Evolutionary conservation across 2,888 invertebrate genomes (phyloP), one percentile per base, ranked within the genome.

Genomic region (Lasioglossum morio): DNA sequence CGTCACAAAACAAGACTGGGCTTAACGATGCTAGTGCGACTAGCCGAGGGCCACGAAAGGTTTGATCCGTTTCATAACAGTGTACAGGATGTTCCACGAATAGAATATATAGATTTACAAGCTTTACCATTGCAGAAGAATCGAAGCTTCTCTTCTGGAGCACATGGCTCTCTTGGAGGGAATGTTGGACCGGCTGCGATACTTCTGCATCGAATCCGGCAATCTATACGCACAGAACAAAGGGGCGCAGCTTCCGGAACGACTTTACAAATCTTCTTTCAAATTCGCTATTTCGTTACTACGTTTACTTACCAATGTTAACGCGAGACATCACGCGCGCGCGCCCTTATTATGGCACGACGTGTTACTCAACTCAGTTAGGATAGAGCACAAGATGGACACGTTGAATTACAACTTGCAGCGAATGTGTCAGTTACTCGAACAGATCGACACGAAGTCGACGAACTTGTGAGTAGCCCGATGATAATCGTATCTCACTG

Each of bases 381-480:
- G 92, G 4, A 88, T 89, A 8, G 91, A 93, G 60, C 89, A 91
- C 19, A 92, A 90, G 69, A 87, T 91, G 4, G 90, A 89, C 34
- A 90, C 88, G 1, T 81, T 95, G 72, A 88, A 93, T 79, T 87
- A 91, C 37, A 92, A 92, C 79, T 91, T 95, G 75, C 93, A 94
- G 53, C 92, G 93, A 79, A 95, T 98, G 87, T 97, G 97, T 92
- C 96, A 97, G 72, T 96, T 98, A 40, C 95, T 98, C 23, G 96
- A 97, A 66, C 96, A 96, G 72, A 96, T 97, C 57, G 98, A 99
- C 93, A 98, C 98, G 46, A 98, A 98, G 95, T 97, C 97, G 89
- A 98, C 98, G 14, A 98, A 98, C 95, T 98, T 98, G 98, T 98
- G 96, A 97, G 98, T 97, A 92, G n/a, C 86, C 73, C 14, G 19